Base-by-base conservation (phyloP, 2,797 vertebrate species). In the Sternarchorhynchus goeldii region DNA sequence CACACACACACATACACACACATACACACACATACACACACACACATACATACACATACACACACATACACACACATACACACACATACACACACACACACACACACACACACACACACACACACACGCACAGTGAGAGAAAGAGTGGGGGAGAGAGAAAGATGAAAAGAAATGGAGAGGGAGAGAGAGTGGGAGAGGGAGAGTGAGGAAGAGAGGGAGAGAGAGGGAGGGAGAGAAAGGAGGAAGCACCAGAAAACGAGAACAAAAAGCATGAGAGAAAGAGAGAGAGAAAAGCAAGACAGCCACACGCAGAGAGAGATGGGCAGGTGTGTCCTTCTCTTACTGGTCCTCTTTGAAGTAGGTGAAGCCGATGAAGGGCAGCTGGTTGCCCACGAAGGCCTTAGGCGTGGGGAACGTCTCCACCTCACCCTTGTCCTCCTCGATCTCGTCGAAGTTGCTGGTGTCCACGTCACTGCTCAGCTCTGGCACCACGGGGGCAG, bases 261-360 rank as follows among this genome's bases (percentile, higher is more conserved):
- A 10, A 25, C 17, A 68, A 14, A 53, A 77, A 75, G 84, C 78
- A 67, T 21, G 36, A 73, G 55, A 18, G n/a, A 62, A 6, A 50
- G 36, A 18, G 29, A 78, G 8, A 78, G 59, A 31, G 25, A 25
- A 1, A 25, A 25, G 25, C 25, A 64, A 6, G 14, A 65, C 41
- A 69, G 50, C 67, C 70, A 10, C 34, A 66, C n/a, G 63, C 17
- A 45, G 36, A 58, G 34, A 18, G 25, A 5, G 20, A 14, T n/a
- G 17, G 36, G 12, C n/a, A 1, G 32, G 66, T 3, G 39, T 3
- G 20, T 0, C 4, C 56, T 81, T 1, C 41, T 92, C 95, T 90
- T 93, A 99, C 98, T 98, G 93, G 91, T 99, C 95, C 71, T 99
- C 98, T 91, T 97, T 95, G 81, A 97, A 99, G 89, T 99, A 99